Evolutionary conservation across 2,797 vertebrate species (phyloP).

Genomic region (Tinamus major): DNA sequence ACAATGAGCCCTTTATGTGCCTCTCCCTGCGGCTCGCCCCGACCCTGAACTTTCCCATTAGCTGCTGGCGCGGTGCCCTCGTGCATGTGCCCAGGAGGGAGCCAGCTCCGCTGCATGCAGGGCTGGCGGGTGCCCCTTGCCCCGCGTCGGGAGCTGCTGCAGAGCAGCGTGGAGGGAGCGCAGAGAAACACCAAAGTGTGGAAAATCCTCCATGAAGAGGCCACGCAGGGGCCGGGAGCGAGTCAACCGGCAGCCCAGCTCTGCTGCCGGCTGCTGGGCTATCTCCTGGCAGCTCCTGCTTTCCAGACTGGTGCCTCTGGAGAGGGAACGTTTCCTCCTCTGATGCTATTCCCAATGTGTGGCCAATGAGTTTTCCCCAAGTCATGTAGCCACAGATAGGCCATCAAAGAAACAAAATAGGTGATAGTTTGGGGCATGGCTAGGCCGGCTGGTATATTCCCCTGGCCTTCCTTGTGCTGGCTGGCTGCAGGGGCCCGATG

Average conservation of each 20-base stretch:
- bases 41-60: constrained; percentile 70
- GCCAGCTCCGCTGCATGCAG: not conserved
- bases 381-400: not conserved
- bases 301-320: not conserved
- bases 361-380: not conserved
- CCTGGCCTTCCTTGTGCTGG: too few species aligned
- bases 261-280: not conserved
- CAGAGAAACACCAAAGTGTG: too few species aligned
- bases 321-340: not conserved
- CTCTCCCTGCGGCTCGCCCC: constrained; percentile 39
- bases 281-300: not conserved
- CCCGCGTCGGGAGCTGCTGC: not conserved
- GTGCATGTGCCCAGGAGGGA: constrained; percentile 6
- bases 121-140: not conserved
- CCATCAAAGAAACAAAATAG: not conserved
- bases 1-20: constrained; percentile 71
- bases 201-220: not conserved
- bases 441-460: not conserved
- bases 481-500: rapidly evolving
- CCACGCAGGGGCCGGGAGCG: not conserved
- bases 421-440: not conserved
- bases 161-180: not conserved
- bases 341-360: rapidly evolving
- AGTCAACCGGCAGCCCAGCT: not conserved
- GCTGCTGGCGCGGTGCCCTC: constrained; percentile 31